phyloP scores from a whole-genome alignment of 2,888 invertebrate genomes.

The Agriotes lineatus region DNA sequence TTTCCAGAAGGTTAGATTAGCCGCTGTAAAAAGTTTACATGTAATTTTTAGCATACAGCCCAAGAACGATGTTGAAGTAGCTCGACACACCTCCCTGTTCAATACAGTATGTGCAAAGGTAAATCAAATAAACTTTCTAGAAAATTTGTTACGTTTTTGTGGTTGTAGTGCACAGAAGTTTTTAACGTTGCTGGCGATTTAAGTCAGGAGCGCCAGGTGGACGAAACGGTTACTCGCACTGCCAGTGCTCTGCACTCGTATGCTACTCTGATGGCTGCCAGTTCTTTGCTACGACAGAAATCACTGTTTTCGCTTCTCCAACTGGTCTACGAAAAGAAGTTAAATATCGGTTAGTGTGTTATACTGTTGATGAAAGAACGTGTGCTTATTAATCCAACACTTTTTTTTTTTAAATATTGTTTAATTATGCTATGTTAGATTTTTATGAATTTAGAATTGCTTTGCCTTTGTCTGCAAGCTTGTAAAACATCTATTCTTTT shows the following conservation, averaged over 20 bases:
- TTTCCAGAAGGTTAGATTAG: conserved; percentile 64
- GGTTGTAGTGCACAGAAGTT: conserved; percentile 56
- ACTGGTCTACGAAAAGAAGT: conserved; percentile 68
- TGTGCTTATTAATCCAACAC: too few species aligned
- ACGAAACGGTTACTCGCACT: conserved; percentile 72
- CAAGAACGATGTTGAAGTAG: conserved; percentile 25
- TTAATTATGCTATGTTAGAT: too few species aligned
- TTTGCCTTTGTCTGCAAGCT: too few species aligned
- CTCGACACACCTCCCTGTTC: conserved; percentile 59
- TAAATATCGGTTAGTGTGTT: conserved; percentile 59
- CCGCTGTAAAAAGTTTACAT: conserved; percentile 62
- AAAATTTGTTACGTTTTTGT: too few species aligned
- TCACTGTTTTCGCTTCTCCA: conserved; percentile 70
- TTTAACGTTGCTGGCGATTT: conserved; percentile 64
- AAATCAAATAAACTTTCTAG: too few species aligned
- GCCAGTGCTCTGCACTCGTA: conserved; percentile 71
- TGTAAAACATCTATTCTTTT: too few species aligned
- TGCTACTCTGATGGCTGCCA: conserved; percentile 68
- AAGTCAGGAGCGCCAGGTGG: conserved; percentile 66
- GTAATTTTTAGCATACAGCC: conserved; percentile 55
- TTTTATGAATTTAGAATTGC: too few species aligned
- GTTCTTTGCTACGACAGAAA: conserved; percentile 68
- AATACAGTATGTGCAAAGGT: conserved; percentile 56
- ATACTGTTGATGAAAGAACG: too few species aligned
- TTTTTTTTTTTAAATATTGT: too few species aligned